Conservation (phyloP, 1,140 invertebrate genomes). For the Varroa destructor region DNA sequence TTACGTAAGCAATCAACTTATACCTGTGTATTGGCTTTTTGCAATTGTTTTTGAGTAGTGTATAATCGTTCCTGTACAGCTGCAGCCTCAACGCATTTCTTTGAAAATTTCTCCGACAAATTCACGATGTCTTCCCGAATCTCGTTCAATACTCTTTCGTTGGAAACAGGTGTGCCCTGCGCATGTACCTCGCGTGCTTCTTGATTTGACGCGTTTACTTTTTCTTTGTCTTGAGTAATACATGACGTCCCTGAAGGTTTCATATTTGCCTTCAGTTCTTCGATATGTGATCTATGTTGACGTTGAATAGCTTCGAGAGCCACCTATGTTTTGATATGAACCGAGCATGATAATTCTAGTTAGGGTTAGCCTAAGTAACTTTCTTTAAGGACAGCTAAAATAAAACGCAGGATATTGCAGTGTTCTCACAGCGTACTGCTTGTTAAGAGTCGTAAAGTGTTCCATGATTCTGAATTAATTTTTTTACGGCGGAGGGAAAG, state of each 20-base stretch:
- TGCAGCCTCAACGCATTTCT: conserved; percentile 24
- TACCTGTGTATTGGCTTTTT: conserved; percentile 22
- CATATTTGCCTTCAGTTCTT: not conserved
- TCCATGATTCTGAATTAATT: no score
- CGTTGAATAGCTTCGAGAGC: conserved; percentile 1
- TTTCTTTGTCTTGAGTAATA: not conserved
- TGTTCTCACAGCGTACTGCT: not conserved
- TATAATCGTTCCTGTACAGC: conserved; percentile 21
- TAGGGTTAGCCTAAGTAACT: not conserved
- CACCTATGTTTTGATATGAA: not conserved
- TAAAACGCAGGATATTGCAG: not conserved
- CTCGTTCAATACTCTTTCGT: not conserved
- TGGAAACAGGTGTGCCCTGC: not conserved
- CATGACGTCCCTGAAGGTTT: not conserved
- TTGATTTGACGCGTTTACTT: no score
- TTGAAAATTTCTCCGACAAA: conserved; percentile 17
- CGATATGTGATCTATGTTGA: conserved; percentile 2
- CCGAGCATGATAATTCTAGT: no score
- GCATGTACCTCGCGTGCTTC: no score
- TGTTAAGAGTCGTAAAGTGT: not conserved
- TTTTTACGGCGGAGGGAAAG: no score
- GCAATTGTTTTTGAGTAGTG: conserved; percentile 13
- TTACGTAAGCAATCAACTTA: no score
- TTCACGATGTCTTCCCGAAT: conserved; percentile 14
- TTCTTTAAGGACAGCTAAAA: not conserved